Base-by-base conservation (phyloP, 1,140 invertebrate species). In the Nilaparvata lugens region DNA sequence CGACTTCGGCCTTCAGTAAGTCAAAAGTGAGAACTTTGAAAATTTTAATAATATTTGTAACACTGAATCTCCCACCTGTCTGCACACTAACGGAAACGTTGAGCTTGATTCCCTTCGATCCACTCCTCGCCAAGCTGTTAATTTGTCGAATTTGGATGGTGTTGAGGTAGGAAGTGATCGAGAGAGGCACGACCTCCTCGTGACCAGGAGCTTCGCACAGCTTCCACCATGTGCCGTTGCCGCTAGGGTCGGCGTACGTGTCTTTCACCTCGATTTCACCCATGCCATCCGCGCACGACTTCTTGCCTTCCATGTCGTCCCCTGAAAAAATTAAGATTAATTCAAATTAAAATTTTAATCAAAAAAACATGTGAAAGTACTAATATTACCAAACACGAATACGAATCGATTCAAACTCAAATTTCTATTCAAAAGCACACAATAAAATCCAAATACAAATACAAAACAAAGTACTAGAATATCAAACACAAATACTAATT, bases 81-180 rank as follows among this genome's bases (percentile, higher is more conserved):
- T 71, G 69, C 13, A 77, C 69, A 16, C 68, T 66, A 16, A 79
- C 61, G 4, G 74, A 72, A 3, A 78, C 79, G 64, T 85, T 83
- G 58, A 84, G 70, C 19, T 69, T 68, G n/a, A 79, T 69, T 0
- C 77, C 78, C 3, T 61, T 65, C 0, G 67, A 62, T 4, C 70
- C 74, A 4, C 76, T 77, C 2, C 61, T 64, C 0, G 67, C 63
- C 5, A 69, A 73, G 4, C 75, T 58, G 71, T 75, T 60, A 23
- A 61, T 48, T 60, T 83, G 80, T 2, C 77, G 73, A 4, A 85
- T 68, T 5, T 77, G 72, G 4, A 85, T 64, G 0, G 80, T 78
- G 67, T 84, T 81, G 0, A 85, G 69, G 65, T 81, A 84, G 0
- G 83, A 84, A 58, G 77, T 79, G 60, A 84, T 81, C 28, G 80